These are phyloP conservation scores for Symphodus melops DNA, from an alignment of 2,113 vertebrate species.

Conservation along the genomic window DNA sequence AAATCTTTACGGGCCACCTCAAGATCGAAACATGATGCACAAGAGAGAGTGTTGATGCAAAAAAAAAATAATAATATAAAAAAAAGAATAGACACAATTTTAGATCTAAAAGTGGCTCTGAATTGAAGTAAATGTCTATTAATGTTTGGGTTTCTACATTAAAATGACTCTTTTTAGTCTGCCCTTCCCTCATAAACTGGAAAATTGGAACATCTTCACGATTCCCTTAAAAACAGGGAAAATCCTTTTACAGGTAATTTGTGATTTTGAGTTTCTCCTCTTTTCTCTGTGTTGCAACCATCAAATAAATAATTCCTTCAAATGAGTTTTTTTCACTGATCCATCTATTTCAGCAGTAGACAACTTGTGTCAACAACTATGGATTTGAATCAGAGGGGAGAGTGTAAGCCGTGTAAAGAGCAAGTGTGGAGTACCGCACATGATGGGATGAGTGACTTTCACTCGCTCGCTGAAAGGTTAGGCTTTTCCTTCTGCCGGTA, in stretches of 20 bases:
- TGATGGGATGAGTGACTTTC: constrained; percentile 74
- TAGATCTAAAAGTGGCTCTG: constrained; percentile 1
- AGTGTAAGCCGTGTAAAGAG: constrained; percentile 62
- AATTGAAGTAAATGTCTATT: no score
- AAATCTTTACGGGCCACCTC: background rate
- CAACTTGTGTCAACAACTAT: constrained; percentile 54
- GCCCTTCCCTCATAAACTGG: background rate
- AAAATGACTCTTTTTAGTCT: constrained; percentile 4
- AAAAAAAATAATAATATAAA: constrained; percentile 1
- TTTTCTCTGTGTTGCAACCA: background rate
- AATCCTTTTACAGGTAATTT: background rate
- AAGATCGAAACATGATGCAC: constrained; percentile 41
- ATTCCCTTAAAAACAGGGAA: no score
- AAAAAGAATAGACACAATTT: background rate
- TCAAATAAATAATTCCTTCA: constrained; percentile 35
- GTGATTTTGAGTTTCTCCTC: background rate
- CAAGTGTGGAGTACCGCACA: constrained; percentile 48
- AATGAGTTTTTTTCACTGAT: constrained; percentile 17
- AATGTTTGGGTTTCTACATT: background rate
- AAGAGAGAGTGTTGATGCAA: constrained; percentile 12
- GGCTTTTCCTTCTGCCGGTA: constrained; percentile 65
- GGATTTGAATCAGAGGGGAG: constrained; percentile 64
- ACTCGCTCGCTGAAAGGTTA: constrained; percentile 77
- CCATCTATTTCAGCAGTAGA: constrained; percentile 30
- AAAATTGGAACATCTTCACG: background rate